Evolutionary conservation across 2,113 vertebrate species (phyloP).

Genomic region (Vulpes ferrilata): DNA sequence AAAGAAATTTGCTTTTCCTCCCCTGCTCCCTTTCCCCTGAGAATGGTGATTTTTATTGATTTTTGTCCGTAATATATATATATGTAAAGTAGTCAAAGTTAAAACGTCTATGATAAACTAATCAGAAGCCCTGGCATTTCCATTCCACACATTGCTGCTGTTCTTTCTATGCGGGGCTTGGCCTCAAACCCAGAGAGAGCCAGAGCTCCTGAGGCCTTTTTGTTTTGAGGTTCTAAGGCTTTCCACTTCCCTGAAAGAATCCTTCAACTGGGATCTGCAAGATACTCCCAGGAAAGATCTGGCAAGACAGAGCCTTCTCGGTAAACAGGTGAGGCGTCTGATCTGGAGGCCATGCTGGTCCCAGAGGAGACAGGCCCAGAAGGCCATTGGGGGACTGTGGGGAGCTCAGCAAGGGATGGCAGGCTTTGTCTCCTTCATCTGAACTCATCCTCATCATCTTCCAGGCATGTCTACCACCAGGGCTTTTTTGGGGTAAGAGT

Average conservation of each 20-base stretch:
- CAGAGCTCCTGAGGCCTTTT: neutral
- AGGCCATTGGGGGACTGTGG: neutral
- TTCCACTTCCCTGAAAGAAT: neutral
- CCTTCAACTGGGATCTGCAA: neutral
- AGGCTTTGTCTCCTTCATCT: neutral
- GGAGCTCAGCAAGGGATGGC: neutral
- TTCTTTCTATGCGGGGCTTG: neutral
- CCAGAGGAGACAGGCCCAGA: neutral
- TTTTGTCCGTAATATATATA: constrained; percentile 10
- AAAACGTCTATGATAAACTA: neutral
- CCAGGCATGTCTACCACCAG: neutral
- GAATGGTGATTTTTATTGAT: constrained; percentile 61
- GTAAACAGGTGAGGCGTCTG: neutral
- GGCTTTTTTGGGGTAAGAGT: neutral
- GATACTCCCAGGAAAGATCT: neutral
- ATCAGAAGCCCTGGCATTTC: neutral
- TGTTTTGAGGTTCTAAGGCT: neutral
- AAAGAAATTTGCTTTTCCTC: constrained; percentile 79
- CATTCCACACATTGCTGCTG: too few species aligned
- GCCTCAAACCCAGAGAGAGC: neutral
- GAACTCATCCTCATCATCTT: neutral
- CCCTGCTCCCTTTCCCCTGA: constrained; percentile 57
- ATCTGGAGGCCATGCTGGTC: neutral
- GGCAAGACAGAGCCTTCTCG: neutral
- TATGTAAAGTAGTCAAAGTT: neutral